Percentiles rank a stretch among this genome's conserved stretches.
phyloP scores from a whole-genome alignment of 2,113 vertebrate species.

The Gavia stellata region DNA sequence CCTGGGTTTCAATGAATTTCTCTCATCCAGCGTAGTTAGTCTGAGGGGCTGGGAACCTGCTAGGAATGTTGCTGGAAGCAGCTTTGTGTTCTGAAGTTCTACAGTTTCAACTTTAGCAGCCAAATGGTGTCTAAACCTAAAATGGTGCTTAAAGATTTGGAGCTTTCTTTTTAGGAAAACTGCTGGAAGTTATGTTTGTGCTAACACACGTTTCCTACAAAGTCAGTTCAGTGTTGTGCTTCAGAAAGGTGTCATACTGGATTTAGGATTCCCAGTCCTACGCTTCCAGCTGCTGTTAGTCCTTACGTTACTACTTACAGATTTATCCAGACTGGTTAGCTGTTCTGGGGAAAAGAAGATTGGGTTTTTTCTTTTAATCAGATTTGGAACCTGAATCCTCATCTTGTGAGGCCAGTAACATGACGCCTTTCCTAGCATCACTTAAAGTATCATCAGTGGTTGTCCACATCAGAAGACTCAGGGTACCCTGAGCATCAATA shows the following conservation, averaged over 20 bases:
- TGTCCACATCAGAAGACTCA: background rate
- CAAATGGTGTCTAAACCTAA: background rate
- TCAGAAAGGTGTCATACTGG: background rate
- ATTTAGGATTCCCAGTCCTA: background rate
- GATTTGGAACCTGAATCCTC: background rate
- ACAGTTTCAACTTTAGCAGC: background rate
- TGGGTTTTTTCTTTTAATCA: background rate
- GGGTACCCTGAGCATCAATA: background rate
- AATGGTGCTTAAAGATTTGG: background rate
- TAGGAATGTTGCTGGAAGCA: background rate
- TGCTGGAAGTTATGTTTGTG: background rate
- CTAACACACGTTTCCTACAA: background rate
- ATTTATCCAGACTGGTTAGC: background rate
- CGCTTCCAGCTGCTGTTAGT: background rate
- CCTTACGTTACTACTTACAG: rapidly evolving
- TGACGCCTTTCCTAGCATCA: background rate
- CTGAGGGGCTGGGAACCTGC: background rate
- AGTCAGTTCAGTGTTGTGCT: background rate
- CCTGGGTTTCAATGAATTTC: background rate
- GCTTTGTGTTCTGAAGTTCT: background rate
- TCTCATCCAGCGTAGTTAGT: background rate
- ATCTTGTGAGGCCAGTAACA: background rate
- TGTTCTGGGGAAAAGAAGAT: background rate
- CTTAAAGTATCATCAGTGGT: background rate
- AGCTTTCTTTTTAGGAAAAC: background rate